phyloP scores from a whole-genome alignment of 2,113 vertebrate genomes.

The Lepisosteus oculatus region DNA sequence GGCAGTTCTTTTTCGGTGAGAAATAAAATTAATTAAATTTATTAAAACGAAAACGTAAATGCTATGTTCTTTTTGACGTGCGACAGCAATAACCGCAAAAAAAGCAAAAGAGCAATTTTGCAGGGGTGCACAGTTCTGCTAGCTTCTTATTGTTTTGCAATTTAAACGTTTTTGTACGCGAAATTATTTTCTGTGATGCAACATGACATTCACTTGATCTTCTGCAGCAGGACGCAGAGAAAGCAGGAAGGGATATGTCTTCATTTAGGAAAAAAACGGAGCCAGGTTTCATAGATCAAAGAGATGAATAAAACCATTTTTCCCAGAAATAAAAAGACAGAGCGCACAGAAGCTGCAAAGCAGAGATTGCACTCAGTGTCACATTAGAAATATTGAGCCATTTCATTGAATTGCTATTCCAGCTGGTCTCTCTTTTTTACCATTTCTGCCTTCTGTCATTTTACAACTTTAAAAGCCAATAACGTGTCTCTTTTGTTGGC shows the following conservation, averaged over 20 bases:
- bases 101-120: too few species aligned
- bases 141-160: too few species aligned
- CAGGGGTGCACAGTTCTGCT: too few species aligned
- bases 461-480: conserved; percentile 7
- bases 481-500: too few species aligned
- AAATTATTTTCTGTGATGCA: too few species aligned
- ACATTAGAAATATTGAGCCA: conserved; percentile 13
- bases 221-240: background rate
- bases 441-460: conserved; percentile 45
- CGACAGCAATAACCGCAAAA: too few species aligned
- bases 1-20: too few species aligned
- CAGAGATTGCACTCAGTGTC: conserved; percentile 8
- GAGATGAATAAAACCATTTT: background rate
- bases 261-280: background rate
- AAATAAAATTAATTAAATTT: too few species aligned
- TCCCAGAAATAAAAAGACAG: conserved; percentile 3
- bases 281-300: background rate
- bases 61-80: too few species aligned
- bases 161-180: too few species aligned
- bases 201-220: background rate
- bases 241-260: background rate
- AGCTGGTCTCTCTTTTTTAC: conserved; percentile 44
- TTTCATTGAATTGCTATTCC: conserved; percentile 31
- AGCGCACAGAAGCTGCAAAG: background rate
- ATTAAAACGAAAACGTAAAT: too few species aligned